Evolutionary conservation across 2,888 invertebrate genomes (phyloP).

Genomic region (Melikaiella ostensackeni): DNA sequence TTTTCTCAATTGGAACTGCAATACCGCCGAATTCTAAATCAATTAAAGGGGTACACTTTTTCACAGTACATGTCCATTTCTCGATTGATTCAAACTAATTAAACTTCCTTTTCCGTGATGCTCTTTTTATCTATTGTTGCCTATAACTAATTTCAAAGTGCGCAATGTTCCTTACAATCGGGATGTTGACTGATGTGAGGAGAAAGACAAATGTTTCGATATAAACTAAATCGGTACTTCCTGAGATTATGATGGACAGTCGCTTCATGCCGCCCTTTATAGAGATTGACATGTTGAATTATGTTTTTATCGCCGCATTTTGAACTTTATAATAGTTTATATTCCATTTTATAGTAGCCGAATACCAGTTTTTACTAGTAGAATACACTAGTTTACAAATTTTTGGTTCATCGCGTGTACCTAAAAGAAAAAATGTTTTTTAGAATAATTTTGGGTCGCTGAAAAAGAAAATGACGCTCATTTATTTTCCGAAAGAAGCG

Average conservation of each 20-base stretch:
- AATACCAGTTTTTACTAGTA: neutral
- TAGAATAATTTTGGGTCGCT: too few species aligned
- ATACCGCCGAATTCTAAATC: neutral
- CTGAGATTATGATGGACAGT: conserved; percentile 68
- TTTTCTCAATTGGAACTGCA: neutral
- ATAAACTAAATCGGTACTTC: conserved; percentile 16
- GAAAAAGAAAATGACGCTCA: too few species aligned
- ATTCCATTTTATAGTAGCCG: neutral
- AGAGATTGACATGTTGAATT: conserved; percentile 62
- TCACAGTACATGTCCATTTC: neutral
- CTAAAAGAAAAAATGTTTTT: too few species aligned
- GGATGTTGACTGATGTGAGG: conserved; percentile 24
- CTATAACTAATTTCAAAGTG: neutral
- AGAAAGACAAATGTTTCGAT: conserved; percentile 21
- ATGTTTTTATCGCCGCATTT: conserved; percentile 7
- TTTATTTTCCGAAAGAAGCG: too few species aligned
- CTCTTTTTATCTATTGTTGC: neutral
- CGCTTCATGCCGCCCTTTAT: conserved; percentile 65
- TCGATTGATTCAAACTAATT: conserved; percentile 1
- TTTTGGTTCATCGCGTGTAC: too few species aligned
- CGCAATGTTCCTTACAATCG: neutral
- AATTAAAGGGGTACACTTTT: neutral
- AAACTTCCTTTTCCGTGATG: neutral
- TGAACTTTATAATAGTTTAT: neutral
- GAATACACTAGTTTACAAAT: too few species aligned